phyloP scores from a whole-genome alignment of 2,113 vertebrate genomes.

The Muntiacus muntjak region DNA sequence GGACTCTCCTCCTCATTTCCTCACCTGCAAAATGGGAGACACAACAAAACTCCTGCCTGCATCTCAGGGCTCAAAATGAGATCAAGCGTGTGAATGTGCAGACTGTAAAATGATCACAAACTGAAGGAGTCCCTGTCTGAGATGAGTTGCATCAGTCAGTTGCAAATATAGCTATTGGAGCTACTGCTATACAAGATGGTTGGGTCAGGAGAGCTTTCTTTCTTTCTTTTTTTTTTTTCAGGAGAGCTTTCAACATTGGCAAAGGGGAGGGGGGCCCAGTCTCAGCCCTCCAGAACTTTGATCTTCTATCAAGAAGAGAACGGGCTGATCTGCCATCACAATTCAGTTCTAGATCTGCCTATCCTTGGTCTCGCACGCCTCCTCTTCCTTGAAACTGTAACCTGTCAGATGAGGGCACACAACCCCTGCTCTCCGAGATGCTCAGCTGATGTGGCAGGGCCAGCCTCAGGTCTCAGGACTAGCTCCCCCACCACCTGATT shows the following conservation, averaged over 20 bases:
- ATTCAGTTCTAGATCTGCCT: not conserved
- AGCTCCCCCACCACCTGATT: not conserved
- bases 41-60: not conserved
- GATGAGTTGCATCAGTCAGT: fast-evolving
- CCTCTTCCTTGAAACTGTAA: not conserved
- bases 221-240: not conserved
- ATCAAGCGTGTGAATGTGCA: too few species aligned
- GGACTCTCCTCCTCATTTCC: not conserved
- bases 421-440: not conserved
- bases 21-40: not conserved
- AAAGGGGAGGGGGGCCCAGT: fast-evolving
- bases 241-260: not conserved
- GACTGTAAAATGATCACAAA: not conserved
- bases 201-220: not conserved
- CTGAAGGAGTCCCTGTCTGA: not conserved
- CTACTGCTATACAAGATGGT: fast-evolving
- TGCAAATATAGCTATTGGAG: not conserved
- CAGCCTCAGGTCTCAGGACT: not conserved
- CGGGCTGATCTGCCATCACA: not conserved
- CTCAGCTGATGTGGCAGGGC: not conserved
- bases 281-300: not conserved
- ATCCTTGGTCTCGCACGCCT: not conserved
- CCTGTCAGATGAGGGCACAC: not conserved
- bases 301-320: not conserved
- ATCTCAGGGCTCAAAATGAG: not conserved